Conservation (phyloP, 2,113 vertebrate genomes). For the Barnardius zonarius region DNA sequence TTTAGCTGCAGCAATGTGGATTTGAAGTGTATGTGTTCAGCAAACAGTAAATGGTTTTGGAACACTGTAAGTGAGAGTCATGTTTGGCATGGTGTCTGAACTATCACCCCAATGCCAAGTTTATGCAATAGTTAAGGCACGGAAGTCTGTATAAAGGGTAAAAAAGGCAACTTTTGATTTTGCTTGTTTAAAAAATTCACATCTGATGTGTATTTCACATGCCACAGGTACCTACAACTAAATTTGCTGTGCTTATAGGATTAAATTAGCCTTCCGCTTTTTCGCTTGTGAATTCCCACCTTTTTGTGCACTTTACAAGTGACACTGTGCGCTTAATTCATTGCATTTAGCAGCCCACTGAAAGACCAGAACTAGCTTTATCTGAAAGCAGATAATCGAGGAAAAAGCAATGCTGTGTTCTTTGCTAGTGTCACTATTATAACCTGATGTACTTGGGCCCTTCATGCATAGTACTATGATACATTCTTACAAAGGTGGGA, state of each 20-base stretch:
- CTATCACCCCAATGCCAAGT: conserved; percentile 12
- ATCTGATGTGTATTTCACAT: background rate
- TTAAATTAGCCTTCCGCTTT: background rate
- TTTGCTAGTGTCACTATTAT: background rate
- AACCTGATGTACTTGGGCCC: background rate
- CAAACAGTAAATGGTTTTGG: conserved; percentile 36
- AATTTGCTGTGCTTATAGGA: background rate
- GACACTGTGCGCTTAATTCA: background rate
- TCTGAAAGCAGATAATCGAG: background rate
- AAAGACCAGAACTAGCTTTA: background rate
- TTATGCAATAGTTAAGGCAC: background rate
- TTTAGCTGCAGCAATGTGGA: background rate
- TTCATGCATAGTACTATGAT: background rate
- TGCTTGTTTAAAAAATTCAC: background rate
- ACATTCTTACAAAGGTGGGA: background rate
- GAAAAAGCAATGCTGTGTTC: background rate
- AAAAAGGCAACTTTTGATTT: background rate
- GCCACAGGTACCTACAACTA: background rate
- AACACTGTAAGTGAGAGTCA: conserved; percentile 26
- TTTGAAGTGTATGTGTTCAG: background rate
- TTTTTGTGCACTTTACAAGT: background rate
- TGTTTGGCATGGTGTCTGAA: conserved; percentile 38
- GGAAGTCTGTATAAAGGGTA: background rate
- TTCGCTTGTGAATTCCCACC: background rate
- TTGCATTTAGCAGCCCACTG: background rate